These are phyloP conservation scores for Eretmochelys imbricata DNA, from an alignment of 2,113 vertebrate genomes.

Conservation along the genomic window DNA sequence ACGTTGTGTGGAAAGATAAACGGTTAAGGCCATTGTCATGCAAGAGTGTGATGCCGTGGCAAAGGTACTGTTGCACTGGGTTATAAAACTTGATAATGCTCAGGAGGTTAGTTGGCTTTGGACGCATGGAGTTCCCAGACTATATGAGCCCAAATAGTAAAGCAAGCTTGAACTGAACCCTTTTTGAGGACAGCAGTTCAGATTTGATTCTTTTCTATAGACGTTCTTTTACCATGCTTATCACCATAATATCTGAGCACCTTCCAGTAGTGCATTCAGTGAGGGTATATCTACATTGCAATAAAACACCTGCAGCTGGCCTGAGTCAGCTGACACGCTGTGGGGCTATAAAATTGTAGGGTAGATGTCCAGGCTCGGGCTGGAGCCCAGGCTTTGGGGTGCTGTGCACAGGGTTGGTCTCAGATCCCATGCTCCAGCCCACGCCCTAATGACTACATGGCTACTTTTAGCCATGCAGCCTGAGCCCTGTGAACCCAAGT, in stretches of 20 bases:
- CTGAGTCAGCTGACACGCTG: too few relatives aligned
- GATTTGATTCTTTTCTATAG: not conserved
- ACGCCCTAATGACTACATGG: not conserved
- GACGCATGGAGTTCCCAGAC: not conserved
- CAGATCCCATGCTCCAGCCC: not conserved
- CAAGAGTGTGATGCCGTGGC: too few relatives aligned
- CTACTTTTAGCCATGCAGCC: not conserved
- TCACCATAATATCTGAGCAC: not conserved
- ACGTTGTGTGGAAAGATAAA: not conserved
- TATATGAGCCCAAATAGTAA: not conserved
- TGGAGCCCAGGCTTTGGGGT: too few relatives aligned
- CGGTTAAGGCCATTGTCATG: not conserved
- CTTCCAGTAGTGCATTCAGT: not conserved
- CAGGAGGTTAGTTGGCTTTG: not conserved
- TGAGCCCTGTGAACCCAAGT: not conserved
- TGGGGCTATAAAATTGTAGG: too few relatives aligned
- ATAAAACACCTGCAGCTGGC: too few relatives aligned
- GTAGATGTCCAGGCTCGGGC: too few relatives aligned
- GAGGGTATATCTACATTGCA: too few relatives aligned
- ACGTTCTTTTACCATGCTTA: not conserved
- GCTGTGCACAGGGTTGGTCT: too few relatives aligned
- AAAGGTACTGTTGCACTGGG: not conserved
- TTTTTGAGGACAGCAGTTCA: not conserved
- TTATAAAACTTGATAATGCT: not conserved
- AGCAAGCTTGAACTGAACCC: not conserved